Evolutionary conservation across 2,113 vertebrate genomes (phyloP), one percentile per base, ranked within the genome.

Genomic region (Circaetus cinerascens): DNA sequence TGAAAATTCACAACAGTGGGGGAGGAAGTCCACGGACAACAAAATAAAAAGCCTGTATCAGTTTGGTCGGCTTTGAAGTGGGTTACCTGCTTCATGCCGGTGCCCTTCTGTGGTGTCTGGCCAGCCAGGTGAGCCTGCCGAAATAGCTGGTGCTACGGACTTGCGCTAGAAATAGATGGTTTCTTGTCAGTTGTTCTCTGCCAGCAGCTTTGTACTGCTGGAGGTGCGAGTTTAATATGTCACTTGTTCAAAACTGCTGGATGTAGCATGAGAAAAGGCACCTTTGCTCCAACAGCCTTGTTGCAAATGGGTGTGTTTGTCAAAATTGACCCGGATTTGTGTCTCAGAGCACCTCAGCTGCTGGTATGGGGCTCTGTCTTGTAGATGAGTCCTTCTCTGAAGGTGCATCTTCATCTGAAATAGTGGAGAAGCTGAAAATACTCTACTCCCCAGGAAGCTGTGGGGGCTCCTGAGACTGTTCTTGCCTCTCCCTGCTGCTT

Each of bases 401-500:
- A 53, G 71, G 14, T 20, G 19, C 21, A 7, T 36, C 32, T 62
- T 36, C 21, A 5, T 18, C 56, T 86, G 60, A 38, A 77, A 20
- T 4, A n/a, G 60, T 2, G 9, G 34, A 81, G 69, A 59, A 66
- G 36, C 43, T 4, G 10, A 15, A 56, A 67, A 41, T 32, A 2
- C 36, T 51, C 9, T 0, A 2, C 19, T 75, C 15, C 30, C 11
- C 11, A 20, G 59, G n/a, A 78, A 15, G 63, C 15, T 0, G 1
- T 2, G 1, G 63, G 20, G 7, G 22, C 29, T 68, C n/a, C 40
- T 0, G 1, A 19, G 46, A 23, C 77, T 67, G 20, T 8, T 73
- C 36, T 25, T 3, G 0, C n/a, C 40, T 55, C 6, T 38, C 27
- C 64, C 27, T 10, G 22, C 34, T 34, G 7, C 1, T 1, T 0